Conservation (phyloP, 2,113 vertebrate genomes). For the Indri indri region DNA sequence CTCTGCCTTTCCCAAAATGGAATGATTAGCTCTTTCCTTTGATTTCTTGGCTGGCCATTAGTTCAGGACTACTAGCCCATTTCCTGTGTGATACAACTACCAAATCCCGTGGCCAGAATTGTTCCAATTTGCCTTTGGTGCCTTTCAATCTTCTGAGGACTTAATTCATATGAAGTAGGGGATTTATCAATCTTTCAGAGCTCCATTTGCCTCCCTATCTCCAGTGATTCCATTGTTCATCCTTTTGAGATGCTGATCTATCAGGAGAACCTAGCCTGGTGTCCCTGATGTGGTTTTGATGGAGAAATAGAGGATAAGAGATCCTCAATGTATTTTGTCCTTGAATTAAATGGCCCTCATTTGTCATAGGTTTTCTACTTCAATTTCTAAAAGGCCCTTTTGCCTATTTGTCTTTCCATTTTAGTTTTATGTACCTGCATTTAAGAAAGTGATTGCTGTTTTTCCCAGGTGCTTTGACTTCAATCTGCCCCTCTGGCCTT, state of each 20-base stretch:
- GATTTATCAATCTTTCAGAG: conserved; percentile 75
- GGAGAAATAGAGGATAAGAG: conserved; percentile 45
- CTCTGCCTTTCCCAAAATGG: conserved; percentile 54
- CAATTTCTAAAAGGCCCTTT: conserved; percentile 46
- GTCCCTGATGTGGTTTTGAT: conserved; percentile 54
- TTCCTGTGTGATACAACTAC: conserved; percentile 61
- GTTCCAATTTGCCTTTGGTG: conserved; percentile 61
- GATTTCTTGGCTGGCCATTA: conserved; percentile 68
- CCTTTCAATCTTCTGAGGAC: conserved; percentile 68
- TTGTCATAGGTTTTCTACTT: conserved; percentile 38
- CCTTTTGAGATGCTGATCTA: conserved; percentile 77
- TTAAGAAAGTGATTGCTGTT: conserved; percentile 30
- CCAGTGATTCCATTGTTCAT: conserved; percentile 75
- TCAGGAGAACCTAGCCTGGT: conserved; percentile 39
- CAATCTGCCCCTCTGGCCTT: not conserved
- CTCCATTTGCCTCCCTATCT: conserved; percentile 78
- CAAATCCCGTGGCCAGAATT: conserved; percentile 59
- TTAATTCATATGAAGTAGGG: conserved; percentile 77
- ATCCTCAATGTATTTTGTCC: conserved; percentile 3
- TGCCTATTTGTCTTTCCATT: not conserved
- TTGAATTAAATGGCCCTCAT: conserved; percentile 39
- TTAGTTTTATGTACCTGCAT: not conserved
- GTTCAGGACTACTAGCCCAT: conserved; percentile 65
- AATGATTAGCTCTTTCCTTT: conserved; percentile 73
- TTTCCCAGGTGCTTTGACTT: conserved; percentile 36